Conservation (phyloP, 2,113 vertebrate genomes). For the Semnornis frantzii region DNA sequence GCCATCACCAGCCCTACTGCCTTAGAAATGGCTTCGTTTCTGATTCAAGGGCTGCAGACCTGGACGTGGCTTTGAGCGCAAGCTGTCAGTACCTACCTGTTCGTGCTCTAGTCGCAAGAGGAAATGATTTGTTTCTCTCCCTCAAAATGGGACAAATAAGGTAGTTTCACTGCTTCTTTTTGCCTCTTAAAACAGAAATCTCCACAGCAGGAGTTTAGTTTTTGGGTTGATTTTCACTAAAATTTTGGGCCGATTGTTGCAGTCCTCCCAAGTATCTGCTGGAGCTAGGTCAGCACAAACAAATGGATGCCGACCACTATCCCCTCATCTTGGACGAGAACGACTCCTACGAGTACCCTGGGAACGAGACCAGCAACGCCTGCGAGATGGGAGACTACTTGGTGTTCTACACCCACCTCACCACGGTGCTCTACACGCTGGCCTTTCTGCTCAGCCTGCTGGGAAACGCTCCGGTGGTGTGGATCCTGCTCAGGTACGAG, state of each 20-base stretch:
- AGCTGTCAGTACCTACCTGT: background rate
- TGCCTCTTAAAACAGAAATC: background rate
- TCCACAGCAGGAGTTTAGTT: background rate
- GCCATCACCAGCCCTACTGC: background rate
- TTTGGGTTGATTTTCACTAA: background rate
- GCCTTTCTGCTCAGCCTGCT: constrained; percentile 83
- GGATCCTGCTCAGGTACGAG: constrained; percentile 87
- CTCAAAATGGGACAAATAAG: background rate
- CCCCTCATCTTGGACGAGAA: background rate
- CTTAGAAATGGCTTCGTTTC: background rate
- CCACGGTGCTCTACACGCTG: constrained; percentile 77
- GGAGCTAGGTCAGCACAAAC: background rate
- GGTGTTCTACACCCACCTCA: constrained; percentile 57
- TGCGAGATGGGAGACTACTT: constrained; percentile 68
- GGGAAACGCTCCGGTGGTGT: constrained; percentile 88
- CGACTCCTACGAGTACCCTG: background rate
- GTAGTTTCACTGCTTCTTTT: constrained; percentile 63
- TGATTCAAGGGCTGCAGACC: background rate
- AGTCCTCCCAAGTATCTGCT: background rate
- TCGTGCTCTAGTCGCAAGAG: background rate
- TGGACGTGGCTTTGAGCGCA: background rate
- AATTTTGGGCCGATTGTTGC: background rate
- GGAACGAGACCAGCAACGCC: background rate
- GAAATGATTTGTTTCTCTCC: background rate
- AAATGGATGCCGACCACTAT: constrained; percentile 38